phyloP scores from a whole-genome alignment of 2,113 vertebrate genomes.

The Willisornis vidua region DNA sequence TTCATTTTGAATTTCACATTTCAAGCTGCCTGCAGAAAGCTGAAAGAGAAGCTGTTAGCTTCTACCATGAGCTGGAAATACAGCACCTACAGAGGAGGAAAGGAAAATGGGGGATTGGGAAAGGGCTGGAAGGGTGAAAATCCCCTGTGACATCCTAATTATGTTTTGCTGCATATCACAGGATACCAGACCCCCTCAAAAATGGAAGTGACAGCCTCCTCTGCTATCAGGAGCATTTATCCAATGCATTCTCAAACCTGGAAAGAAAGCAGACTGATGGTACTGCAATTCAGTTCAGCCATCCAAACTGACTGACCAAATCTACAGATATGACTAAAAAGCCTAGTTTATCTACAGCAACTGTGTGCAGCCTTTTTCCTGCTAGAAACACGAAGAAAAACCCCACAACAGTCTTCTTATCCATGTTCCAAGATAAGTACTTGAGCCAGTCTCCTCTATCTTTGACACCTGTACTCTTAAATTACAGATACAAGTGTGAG shows the following conservation, averaged over 20 bases:
- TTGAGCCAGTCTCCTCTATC: neutral
- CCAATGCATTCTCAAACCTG: neutral
- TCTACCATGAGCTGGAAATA: neutral
- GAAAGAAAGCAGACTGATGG: neutral
- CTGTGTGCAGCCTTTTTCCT: neutral
- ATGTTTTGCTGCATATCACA: neutral
- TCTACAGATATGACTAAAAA: neutral
- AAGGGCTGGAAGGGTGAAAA: constrained; percentile 26
- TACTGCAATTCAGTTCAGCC: neutral
- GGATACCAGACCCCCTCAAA: neutral
- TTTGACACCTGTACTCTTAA: neutral
- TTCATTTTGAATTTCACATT: constrained; percentile 13
- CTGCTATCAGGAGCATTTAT: constrained; percentile 11
- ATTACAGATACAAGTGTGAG: neutral
- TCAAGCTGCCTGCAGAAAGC: neutral
- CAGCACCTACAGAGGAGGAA: neutral
- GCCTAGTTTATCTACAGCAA: neutral
- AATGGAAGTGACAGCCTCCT: neutral
- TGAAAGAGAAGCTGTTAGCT: neutral
- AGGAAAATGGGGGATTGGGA: neutral
- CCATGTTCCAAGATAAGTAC: neutral
- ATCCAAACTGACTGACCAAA: neutral
- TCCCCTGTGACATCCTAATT: neutral
- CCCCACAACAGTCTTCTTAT: neutral
- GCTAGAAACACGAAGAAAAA: neutral